Percentiles rank a stretch among this genome's conserved stretches.
phyloP scores from a whole-genome alignment of 2,888 invertebrate species.

The Petrophora chlorosata region DNA sequence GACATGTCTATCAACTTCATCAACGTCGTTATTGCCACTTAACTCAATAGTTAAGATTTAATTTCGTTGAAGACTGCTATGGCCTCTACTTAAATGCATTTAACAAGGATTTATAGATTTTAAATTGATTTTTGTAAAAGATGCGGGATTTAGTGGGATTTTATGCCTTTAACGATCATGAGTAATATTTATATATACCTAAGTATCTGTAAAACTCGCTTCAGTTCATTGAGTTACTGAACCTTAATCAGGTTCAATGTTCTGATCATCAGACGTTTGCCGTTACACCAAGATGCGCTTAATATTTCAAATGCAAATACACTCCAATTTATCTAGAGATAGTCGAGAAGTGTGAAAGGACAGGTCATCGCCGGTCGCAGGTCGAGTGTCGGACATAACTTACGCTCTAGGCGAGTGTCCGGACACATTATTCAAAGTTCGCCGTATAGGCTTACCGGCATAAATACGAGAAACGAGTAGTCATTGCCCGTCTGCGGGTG shows the following conservation, averaged over 20 bases:
- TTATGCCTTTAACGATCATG: conserved; percentile 18
- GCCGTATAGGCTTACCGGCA: conserved; percentile 37
- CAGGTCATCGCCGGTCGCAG: conserved; percentile 37
- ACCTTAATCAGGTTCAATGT: too few species aligned
- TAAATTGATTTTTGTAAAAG: conserved; percentile 51
- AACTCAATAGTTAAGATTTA: conserved; percentile 61
- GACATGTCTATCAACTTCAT: conserved; percentile 11
- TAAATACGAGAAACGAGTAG: conserved; percentile 50
- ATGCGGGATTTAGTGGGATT: too few species aligned
- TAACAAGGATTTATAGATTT: conserved; percentile 73
- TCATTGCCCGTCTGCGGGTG: conserved; percentile 58
- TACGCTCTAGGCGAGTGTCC: conserved; percentile 21
- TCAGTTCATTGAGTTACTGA: too few species aligned
- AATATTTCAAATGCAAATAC: conserved; percentile 12
- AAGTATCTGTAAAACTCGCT: too few species aligned
- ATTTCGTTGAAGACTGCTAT: conserved; percentile 51
- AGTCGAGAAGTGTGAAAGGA: conserved; percentile 31
- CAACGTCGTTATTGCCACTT: conserved; percentile 35
- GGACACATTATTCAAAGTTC: conserved; percentile 42
- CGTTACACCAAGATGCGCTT: too few species aligned
- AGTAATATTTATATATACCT: too few species aligned
- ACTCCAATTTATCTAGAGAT: conserved; percentile 11
- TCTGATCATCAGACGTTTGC: too few species aligned
- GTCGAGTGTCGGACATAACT: conserved; percentile 19
- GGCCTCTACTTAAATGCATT: conserved; percentile 48